Base-by-base conservation (phyloP, 2,113 vertebrate genomes). In the Porphyrio hochstetteri region DNA sequence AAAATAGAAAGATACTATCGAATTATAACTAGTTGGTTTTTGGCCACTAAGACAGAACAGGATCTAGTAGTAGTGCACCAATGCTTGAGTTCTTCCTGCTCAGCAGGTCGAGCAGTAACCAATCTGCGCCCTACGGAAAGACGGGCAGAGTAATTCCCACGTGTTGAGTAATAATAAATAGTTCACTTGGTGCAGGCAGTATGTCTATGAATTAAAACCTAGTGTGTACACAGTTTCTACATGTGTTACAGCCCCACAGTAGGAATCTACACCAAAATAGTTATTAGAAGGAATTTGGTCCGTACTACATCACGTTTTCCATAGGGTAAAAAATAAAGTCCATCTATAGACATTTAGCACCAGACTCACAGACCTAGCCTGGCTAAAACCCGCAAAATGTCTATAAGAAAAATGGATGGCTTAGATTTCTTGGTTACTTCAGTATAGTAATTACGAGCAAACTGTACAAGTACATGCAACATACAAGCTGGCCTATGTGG, bases 391-490 rank as follows among this genome's bases (percentile, higher is more conserved):
- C 97, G 98, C 97, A 98, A 97, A 98, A 99, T 98, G 98, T 98
- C 98, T 98, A 98, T 97, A 98, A 97, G 97, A 98, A 98, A 98
- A 98, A 99, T 98, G 98, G 99, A 99, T 99, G 99, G 99, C 99
- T 99, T 99, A 98, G 97, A 98, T 98, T 99, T 99, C 98, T 99
- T 98, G 98, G 97, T 98, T 99, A 99, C 98, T 98, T 99, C 97
- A 96, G 98, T 98, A 99, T 98, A 98, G 98, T 99, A 98, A 98
- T 98, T 99, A 99, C 99, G 97, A 99, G 99, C 99, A 99, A 99
- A 99, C 98, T 99, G 99, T 99, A 99, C 99, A 99, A 98, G 98
- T 98, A 99, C 99, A 99, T 99, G 99, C 99, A 99, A 99, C 99
- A 99, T 98, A 99, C 99, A 99, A 99, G 99, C 98, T 98, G 98